Base-by-base conservation (phyloP, 2,113 vertebrate species). In the Greenwoodochromis staneri region DNA sequence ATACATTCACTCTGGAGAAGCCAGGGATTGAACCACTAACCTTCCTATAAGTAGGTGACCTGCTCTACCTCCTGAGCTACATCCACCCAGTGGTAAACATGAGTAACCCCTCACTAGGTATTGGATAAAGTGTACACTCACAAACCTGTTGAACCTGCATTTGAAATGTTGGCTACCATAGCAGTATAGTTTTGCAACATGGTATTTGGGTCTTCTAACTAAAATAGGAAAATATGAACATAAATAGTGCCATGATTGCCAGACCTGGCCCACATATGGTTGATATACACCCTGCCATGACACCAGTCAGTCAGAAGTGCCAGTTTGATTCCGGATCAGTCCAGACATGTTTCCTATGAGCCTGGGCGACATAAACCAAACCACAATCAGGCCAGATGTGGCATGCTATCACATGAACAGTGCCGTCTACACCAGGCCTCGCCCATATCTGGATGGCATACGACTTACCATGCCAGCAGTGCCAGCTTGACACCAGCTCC, bases 61-160 rank as follows among this genome's bases (percentile, higher is more conserved):
- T 24, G 53, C 53, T 54, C 4, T 2, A 55, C 21, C 53, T 7
- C 11, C 11, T 13, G 53, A 55, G 53, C 53, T 55, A 55, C 53
- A 55, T 0, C 21, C 21, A 0, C 53, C 53, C n/a, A 0, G 10
- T 55, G 53, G 53, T 1, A 13, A 4, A 24, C 53, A 4, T 24
- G 53, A 53, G n/a, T 55, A 55, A 55, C 0, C 6, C 53, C 21
- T 55, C 53, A 55, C 53, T 55, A 13, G 53, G 53, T 55, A 0
- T 55, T 55, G 21, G 54, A 55, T 55, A 55, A 55, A 55, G 53
- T 27, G 53, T 55, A 55, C 53, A 55, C 11, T 24, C 6, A 55
- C 53, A 55, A 55, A 55, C 54, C 54, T 13, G 11, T 55, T 0
- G 0, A 3, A 55, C 2, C 54, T 55, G 21, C 21, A 55, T 55